Base-by-base conservation (phyloP, 2,797 vertebrate species). In the Ctenosaura bakeri region DNA sequence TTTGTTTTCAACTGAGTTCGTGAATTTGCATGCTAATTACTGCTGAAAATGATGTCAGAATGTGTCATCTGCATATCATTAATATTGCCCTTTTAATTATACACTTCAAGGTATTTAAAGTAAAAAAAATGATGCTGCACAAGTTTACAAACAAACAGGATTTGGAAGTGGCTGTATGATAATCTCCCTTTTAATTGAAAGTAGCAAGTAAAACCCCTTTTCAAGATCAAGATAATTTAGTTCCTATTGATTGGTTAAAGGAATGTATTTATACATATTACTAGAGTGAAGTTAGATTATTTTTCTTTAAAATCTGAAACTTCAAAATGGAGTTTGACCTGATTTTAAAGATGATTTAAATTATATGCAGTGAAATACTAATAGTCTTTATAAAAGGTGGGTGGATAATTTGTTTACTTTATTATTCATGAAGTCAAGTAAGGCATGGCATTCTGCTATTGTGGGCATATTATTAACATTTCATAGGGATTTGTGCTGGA, bases 391-490 rank as follows among this genome's bases (percentile, higher is more conserved):
- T 99, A 98, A 99, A 99, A 99, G 98, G 98, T 98, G 97, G 98
- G 97, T 97, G 98, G 98, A 98, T 99, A 97, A 99, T 99, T 99
- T 99, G 99, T 99, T 99, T 98, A 99, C 98, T 99, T 99, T 99
- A 99, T 99, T 99, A 99, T 99, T 99, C 98, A 99, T 99, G 98
- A 99, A 98, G 97, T 96, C 96, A 98, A 98, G 98, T 97, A 97
- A 98, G 98, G 98, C 98, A 97, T 97, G 97, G 98, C 98, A 98
- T 98, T 98, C 98, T 98, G 97, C 98, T 98, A 98, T 99, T 98
- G 98, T 99, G 98, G 98, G 98, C 98, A 99, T 98, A 98, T 98
- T 99, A 99, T 99, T 99, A 99, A 98, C 98, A 99, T 99, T 99
- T 99, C 98, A 99, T 99, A 98, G 98, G 97, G 98, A 98, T 99